Percentiles rank a stretch among this genome's conserved stretches.
Conservation (phyloP, 2,888 invertebrate genomes). For the Melikaiella ostensackeni region DNA sequence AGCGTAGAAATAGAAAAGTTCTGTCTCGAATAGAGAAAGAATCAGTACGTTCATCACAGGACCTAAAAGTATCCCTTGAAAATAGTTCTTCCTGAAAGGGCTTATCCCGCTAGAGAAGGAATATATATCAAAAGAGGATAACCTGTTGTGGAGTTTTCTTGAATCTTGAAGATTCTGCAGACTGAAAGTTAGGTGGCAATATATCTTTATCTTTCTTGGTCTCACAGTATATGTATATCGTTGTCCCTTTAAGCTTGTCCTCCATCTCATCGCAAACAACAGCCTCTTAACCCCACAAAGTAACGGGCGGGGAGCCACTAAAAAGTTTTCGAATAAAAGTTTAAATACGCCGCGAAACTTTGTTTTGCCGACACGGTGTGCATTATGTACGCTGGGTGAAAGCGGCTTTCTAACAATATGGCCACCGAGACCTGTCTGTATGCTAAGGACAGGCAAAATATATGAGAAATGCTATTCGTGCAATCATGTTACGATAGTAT, state of each 20-base stretch:
- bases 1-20: too few relatives aligned
- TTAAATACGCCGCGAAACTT: constrained; percentile 74
- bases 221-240: neutral
- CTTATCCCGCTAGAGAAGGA: neutral
- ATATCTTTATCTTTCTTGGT: constrained; percentile 9
- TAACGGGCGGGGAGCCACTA: constrained; percentile 58
- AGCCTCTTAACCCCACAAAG: constrained; percentile 41
- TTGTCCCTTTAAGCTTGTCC: neutral
- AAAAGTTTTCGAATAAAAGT: constrained; percentile 76
- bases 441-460: constrained; percentile 54
- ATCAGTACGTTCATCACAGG: too few relatives aligned
- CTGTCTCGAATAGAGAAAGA: too few relatives aligned
- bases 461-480: neutral
- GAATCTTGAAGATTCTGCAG: constrained; percentile 5
- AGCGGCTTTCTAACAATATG: constrained; percentile 64
- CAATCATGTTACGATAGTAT: neutral
- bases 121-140: neutral
- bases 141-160: neutral
- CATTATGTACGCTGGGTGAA: constrained; percentile 42
- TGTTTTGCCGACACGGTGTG: constrained; percentile 60
- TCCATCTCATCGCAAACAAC: constrained; percentile 45
- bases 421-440: constrained; percentile 65
- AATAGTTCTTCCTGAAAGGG: neutral
- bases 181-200: constrained; percentile 1
- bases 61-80: too few relatives aligned